phyloP scores from a whole-genome alignment of 2,888 invertebrate genomes.

The Polyploca ridens region DNA sequence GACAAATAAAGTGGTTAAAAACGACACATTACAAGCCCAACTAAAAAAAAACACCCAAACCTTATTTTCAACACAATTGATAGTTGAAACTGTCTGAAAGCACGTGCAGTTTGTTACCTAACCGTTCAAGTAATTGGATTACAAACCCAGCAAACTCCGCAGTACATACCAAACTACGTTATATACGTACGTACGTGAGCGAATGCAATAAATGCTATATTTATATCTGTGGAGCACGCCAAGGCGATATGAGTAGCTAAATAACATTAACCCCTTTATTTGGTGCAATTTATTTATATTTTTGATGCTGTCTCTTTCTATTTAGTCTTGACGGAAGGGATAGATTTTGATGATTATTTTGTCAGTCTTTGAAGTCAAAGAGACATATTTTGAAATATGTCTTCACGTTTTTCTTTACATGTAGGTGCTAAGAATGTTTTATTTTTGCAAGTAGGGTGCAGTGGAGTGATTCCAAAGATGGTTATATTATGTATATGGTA shows the following conservation, averaged over 20 bases:
- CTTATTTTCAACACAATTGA: not conserved
- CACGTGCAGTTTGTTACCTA: slow-evolving; percentile 27
- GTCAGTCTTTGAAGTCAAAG: too few relatives aligned
- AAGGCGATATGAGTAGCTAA: slow-evolving; percentile 29
- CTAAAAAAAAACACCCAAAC: not conserved
- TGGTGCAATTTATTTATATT: not conserved
- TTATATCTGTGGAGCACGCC: slow-evolving; percentile 31
- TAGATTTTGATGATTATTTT: not conserved
- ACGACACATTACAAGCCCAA: not conserved
- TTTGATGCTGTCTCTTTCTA: not conserved
- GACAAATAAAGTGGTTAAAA: too few relatives aligned
- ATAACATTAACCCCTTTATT: slow-evolving; percentile 6
- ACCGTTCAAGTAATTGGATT: slow-evolving; percentile 35
- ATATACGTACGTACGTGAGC: slow-evolving; percentile 10
- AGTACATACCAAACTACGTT: slow-evolving; percentile 22
- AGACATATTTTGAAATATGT: too few relatives aligned
- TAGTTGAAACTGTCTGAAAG: not conserved
- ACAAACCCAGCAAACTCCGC: slow-evolving; percentile 19
- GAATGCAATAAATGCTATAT: slow-evolving; percentile 17
- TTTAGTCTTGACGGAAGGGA: not conserved
- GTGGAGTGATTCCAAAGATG: too few relatives aligned
- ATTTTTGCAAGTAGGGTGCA: too few relatives aligned
- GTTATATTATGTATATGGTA: too few relatives aligned
- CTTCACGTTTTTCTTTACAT: too few relatives aligned
- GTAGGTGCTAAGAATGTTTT: too few relatives aligned